These are phyloP conservation scores for Drosophila sechellia DNA, from an alignment of 1,140 invertebrate genomes.

Conservation along the genomic window DNA sequence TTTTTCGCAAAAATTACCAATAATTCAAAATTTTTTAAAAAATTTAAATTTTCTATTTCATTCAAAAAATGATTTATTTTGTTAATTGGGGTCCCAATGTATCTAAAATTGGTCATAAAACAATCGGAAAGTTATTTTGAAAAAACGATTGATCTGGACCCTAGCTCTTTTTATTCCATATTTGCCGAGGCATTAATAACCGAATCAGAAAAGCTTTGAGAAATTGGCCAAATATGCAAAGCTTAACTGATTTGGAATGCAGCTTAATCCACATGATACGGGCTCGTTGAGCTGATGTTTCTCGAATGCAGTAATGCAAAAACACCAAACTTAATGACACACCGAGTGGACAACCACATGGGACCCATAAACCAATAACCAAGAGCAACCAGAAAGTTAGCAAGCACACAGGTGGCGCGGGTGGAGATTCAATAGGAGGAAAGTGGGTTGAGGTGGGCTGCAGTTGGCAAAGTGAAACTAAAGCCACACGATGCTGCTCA, in stretches of 20 bases:
- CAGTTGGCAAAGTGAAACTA: slow-evolving; percentile 77
- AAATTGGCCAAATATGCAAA: slow-evolving; percentile 17
- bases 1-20: neutral
- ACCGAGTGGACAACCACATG: slow-evolving; percentile 47
- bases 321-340: slow-evolving; percentile 67
- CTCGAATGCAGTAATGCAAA: slow-evolving; percentile 30
- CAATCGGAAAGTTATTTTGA: neutral
- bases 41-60: too few species aligned
- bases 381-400: slow-evolving; percentile 69
- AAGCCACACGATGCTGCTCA: slow-evolving; percentile 48
- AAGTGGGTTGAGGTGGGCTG: slow-evolving; percentile 21
- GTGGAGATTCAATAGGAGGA: neutral
- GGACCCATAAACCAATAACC: slow-evolving; percentile 73
- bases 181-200: neutral
- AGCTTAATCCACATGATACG: slow-evolving; percentile 8
- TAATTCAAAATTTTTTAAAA: too few species aligned
- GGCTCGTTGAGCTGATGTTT: neutral
- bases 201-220: neutral
- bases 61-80: too few species aligned
- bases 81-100: too few species aligned
- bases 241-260: slow-evolving; percentile 10
- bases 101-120: too few species aligned
- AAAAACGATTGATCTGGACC: neutral
- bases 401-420: slow-evolving; percentile 25
- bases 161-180: neutral